A percentile compares a stretch with the other conserved stretches of the same genome.
Evolutionary conservation across 2,113 vertebrate species (phyloP).

Genomic region (Pseudonaja textilis): DNA sequence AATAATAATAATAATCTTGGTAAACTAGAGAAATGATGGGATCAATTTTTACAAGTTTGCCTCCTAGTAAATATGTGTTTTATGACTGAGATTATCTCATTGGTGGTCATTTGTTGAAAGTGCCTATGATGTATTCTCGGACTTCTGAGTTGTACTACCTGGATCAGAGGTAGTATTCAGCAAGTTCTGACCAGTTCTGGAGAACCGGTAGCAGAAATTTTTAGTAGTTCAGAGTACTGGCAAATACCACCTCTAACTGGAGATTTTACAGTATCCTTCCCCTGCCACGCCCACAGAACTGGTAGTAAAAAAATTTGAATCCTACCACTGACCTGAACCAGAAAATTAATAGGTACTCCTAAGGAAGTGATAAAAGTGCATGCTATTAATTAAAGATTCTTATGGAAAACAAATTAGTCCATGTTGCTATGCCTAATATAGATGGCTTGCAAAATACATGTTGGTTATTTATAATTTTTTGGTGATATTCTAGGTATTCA

Average conservation of each 20-base stretch:
- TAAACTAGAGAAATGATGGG: background rate
- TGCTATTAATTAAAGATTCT: background rate
- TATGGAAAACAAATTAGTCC: background rate
- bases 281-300: too few species aligned
- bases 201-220: too few species aligned
- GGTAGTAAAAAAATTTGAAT: too few species aligned
- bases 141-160: background rate
- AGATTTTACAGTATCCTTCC: too few species aligned
- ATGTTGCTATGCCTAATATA: background rate
- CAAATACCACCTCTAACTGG: too few species aligned
- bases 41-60: background rate
- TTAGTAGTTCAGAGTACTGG: too few species aligned
- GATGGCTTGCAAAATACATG: background rate
- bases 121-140: background rate
- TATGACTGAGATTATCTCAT: background rate
- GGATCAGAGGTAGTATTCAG: background rate
- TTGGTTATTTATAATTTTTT: background rate
- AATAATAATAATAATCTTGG: too few species aligned
- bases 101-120: background rate
- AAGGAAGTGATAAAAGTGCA: background rate
- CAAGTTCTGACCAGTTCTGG: too few species aligned
- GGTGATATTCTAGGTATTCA: constrained; percentile 83
- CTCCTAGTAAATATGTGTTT: background rate
- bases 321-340: too few species aligned
- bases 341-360: background rate